Evolutionary conservation across 2,797 vertebrate genomes (phyloP), one percentile per base, ranked within the genome.

Genomic region (Petrocephalus sullivani): DNA sequence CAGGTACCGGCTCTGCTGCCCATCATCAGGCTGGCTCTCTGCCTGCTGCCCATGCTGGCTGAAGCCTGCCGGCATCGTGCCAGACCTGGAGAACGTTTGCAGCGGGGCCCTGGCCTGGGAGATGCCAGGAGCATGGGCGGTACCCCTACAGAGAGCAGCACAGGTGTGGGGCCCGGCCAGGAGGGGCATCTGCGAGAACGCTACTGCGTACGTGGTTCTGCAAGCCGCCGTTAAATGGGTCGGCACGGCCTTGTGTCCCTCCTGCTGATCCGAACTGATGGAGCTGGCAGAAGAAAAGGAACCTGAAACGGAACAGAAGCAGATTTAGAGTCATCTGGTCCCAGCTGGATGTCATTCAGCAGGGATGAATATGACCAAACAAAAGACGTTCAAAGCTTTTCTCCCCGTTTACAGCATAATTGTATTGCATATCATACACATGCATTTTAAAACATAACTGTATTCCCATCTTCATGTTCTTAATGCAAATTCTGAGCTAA

Each of bases 51-150:
- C 86, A 33, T 87, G 91, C 89, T 93, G 91, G 71, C 90, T 82
- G 67, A 89, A 87, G 90, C 90, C 91, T 14, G 91, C 90, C 4
- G 94, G 95, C 14, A 95, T 93, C 9, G 94, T 94, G 21, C 90
- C 89, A 0, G 93, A 92, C 92, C 91, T 91, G 19, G 91, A 92
- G 90, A 95, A 96, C 83, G 89, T 90, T 92, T 94, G 95, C 92
- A 93, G 88, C 91, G 92, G 88, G 89, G 61, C 93, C 91, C 92
- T 85, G 0, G 91, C 88, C 90, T 93, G 93, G 51, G 93, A 90
- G 23, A 87, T 90, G 90, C 87, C 91, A 41, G 92, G 92, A 84
- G 92, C 89, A 86, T 94, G 95, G 89, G 89, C 91, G 8, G 88
- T 92, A 82, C 94, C 91, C 88, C 93, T 96, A 93, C 94, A 92